Base-by-base conservation (phyloP, 1,140 invertebrate species). In the Orchesella cincta region DNA sequence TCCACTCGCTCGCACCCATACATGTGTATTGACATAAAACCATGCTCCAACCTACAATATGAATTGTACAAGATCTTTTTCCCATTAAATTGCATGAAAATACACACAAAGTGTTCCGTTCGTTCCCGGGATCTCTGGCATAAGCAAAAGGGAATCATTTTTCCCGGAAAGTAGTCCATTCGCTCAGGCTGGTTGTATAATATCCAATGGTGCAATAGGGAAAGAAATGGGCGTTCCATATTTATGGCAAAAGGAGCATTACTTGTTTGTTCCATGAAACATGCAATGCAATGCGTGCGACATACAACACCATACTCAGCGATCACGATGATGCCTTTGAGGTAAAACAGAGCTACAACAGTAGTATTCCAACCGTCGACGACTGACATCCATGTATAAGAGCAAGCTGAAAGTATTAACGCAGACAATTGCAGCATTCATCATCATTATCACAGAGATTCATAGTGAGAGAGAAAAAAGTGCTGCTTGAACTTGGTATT, bases 301-400 rank as follows among this genome's bases (percentile, higher is more conserved):
- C 26, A n/a, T 62, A 5, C 52, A 57, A 57, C 62, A 67, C 33
- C 31, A 67, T 31, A 57, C 54, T 12, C 54, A 46, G 54, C 26
- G 54, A 57, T 57, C 12, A 57, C 52, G 52, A 67, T 67, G 62
- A 67, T 67, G 62, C 62, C 62, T 67, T 67, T 31, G 62, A 67
- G 62, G 26, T 67, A 67, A 67, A 67, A 67, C 62, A 67, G 62
- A 67, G 31, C 62, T 31, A 67, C 62, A 67, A 33, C 62, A 67
- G 62, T 67, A 67, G 62, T 67, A 67, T 67, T 67, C 62, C 62
- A 67, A 67, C 62, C 62, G 62, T 23, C 62, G 62, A 67, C 62
- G 62, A 67, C 62, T 29, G 31, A 33, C 54, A 57, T 57, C 12
- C 54, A 67, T 67, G 31, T n/a, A 67, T 67, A 31, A 16, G 33